Conservation (phyloP, 35 echinoderm and acorn worm species). For the Nesometra sesokonis region DNA sequence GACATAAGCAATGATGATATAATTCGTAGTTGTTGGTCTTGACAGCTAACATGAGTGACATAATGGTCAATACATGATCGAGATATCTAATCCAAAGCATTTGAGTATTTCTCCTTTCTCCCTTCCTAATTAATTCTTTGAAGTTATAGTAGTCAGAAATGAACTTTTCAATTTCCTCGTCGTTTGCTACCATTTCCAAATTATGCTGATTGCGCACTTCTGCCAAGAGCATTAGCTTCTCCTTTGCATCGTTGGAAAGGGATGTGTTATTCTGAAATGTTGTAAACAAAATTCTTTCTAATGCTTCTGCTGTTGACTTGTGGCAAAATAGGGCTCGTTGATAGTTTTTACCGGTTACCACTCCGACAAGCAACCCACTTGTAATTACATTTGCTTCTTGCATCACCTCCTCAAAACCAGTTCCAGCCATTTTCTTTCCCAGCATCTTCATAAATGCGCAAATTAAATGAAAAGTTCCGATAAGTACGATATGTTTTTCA, state of each 20-base stretch:
- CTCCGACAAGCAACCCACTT: background rate
- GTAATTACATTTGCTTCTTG: constrained; percentile 5
- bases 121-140: background rate
- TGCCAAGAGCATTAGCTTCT: background rate
- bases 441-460: constrained; percentile 31
- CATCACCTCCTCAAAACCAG: constrained; percentile 8
- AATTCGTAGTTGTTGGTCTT: background rate
- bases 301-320: background rate
- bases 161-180: background rate
- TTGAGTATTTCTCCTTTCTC: background rate
- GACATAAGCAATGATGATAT: background rate
- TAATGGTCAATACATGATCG: background rate
- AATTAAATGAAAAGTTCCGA: constrained; percentile 20
- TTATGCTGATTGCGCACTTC: too few species aligned
- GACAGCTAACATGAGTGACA: background rate
- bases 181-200: background rate
- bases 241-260: background rate
- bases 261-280: background rate
- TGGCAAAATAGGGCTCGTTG: background rate
- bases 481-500: constrained; percentile 12
- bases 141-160: background rate
- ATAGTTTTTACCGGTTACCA: background rate
- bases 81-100: background rate
- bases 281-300: background rate
- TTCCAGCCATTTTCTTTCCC: constrained; percentile 22